Evolutionary conservation across 2,113 vertebrate species (phyloP).

Genomic region (Arvicanthis niloticus): DNA sequence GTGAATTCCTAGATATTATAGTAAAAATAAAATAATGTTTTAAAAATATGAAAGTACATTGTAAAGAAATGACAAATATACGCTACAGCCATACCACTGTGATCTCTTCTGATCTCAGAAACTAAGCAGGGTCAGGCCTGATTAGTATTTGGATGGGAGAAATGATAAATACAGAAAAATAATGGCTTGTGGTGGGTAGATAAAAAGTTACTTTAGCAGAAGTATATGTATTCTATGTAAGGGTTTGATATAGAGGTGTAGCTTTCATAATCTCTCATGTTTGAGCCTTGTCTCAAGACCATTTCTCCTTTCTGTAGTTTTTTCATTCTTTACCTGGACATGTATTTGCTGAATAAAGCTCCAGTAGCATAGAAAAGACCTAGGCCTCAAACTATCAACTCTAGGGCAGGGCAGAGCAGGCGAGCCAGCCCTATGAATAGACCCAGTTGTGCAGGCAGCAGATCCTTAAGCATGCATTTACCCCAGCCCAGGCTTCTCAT

Average conservation of each 20-base stretch:
- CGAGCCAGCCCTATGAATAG: background rate
- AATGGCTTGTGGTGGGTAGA: background rate
- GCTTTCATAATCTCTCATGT: background rate
- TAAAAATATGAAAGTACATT: background rate
- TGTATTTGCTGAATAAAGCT: background rate
- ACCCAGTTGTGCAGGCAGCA: background rate
- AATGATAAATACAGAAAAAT: background rate
- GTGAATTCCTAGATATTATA: background rate
- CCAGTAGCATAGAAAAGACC: background rate
- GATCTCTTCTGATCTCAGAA: too few relatives aligned
- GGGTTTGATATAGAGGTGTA: background rate
- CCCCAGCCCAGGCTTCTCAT: background rate
- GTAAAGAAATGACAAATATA: background rate
- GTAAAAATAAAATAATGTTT: background rate
- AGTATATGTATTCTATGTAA: background rate
- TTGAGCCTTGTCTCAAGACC: background rate
- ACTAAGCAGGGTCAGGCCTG: too few relatives aligned
- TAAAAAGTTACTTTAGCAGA: constrained; percentile 11
- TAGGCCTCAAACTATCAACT: background rate
- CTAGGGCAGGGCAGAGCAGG: background rate
- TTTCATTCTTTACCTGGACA: background rate
- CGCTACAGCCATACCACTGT: too few relatives aligned
- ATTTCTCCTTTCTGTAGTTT: background rate
- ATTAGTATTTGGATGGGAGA: background rate
- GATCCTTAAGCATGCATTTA: background rate